Evolutionary conservation across 1,140 invertebrate species (phyloP).

Genomic region (Lepidurus apus): DNA sequence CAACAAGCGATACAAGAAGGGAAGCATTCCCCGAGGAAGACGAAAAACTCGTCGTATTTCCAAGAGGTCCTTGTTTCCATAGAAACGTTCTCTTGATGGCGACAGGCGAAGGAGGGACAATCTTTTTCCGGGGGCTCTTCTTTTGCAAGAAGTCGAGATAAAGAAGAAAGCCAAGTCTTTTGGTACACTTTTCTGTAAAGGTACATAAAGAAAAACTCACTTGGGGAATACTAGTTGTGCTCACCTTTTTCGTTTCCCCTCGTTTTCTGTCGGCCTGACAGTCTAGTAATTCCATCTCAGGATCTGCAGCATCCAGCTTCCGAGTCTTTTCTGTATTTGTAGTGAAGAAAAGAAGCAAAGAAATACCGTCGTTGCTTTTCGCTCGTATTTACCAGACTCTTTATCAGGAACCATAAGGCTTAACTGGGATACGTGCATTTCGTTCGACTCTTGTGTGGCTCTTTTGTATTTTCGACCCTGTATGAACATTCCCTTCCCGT

Average conservation of each 20-base stretch:
- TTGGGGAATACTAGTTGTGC: background rate
- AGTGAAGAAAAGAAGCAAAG: background rate
- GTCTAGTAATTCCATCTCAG: background rate
- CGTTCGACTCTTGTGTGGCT: background rate
- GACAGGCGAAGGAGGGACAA: constrained; percentile 6
- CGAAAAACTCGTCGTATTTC: constrained; percentile 11
- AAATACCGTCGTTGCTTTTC: background rate
- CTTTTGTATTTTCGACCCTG: background rate
- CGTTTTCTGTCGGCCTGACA: background rate
- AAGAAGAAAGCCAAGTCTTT: constrained; percentile 9
- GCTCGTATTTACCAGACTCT: constrained; percentile 11
- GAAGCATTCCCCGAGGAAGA: background rate
- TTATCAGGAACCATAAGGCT: constrained; percentile 5
- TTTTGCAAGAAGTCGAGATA: constrained; percentile 6
- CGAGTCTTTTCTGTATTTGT: background rate
- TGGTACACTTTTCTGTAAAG: background rate
- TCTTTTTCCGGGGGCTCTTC: background rate
- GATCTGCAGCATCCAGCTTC: background rate
- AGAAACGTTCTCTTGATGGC: constrained; percentile 17
- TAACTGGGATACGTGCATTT: constrained; percentile 14
- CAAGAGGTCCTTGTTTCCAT: background rate
- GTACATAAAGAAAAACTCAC: background rate
- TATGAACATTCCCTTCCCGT: background rate
- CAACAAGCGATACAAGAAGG: constrained; percentile 13
- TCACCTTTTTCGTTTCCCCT: background rate